Evolutionary conservation across 2,113 vertebrate genomes (phyloP).

Genomic region (Calidris pygmaea): DNA sequence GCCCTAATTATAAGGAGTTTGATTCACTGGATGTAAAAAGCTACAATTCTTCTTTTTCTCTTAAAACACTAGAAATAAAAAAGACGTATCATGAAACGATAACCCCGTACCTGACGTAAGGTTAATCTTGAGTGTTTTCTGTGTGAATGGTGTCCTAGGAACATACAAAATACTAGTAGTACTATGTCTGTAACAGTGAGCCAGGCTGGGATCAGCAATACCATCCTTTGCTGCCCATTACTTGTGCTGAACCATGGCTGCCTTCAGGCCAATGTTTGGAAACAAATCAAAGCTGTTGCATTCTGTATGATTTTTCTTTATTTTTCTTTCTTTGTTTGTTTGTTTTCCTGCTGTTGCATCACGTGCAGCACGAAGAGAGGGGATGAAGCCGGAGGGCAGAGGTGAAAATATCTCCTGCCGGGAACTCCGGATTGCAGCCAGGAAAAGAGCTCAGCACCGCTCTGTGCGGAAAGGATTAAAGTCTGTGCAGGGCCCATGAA

Average conservation of each 20-base stretch:
- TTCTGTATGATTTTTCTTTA: not conserved
- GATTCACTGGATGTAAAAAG: constrained; percentile 72
- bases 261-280: not conserved
- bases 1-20: constrained; percentile 80
- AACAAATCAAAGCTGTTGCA: constrained; percentile 13
- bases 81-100: constrained; percentile 4
- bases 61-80: not conserved
- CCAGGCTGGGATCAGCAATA: not conserved
- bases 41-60: constrained; percentile 56
- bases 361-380: not conserved
- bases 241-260: not conserved
- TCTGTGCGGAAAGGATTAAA: not conserved
- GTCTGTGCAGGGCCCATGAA: not conserved
- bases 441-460: not conserved
- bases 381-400: constrained; percentile 22
- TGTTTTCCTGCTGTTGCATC: not conserved
- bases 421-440: not conserved
- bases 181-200: not conserved
- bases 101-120: not conserved
- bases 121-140: constrained; percentile 1
- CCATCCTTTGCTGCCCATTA: constrained; percentile 1
- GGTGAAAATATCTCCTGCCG: constrained; percentile 15
- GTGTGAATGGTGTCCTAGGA: not conserved
- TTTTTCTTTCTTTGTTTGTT: not conserved
- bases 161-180: not conserved